Base-by-base conservation (phyloP, 2,797 vertebrate genomes). In the Pseudomugil tenellus region DNA sequence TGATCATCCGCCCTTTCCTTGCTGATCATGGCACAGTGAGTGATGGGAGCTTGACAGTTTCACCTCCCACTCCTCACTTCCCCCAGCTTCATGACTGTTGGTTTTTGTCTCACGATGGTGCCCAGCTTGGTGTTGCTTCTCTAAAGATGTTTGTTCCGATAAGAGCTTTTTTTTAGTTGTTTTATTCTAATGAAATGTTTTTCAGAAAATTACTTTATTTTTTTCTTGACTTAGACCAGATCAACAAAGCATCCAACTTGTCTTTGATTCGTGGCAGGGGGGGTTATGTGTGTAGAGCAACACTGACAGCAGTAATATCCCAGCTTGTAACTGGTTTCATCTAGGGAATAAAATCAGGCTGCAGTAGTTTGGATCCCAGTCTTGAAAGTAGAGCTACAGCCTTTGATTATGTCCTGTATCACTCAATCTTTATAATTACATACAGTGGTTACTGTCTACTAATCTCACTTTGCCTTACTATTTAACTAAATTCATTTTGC, bases 1-100 rank as follows among this genome's bases (percentile, higher is more conserved):
- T 58, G 28, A 68, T 77, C 57, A 69, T 48, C 64, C 48, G n/a
- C 43, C 39, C n/a, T 80, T 80, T 82, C 78, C 52, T 63, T 59
- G 34, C 32, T 65, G 35, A 43, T 63, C 17, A 35, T 26, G 67
- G 37, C 67, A 49, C 54, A 66, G 25, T 28, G 25, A 53, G 35
- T 13, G 37, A 70, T 43, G 28, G 63, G n/a, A 31, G 31, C 53
- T 29, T 39, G 48, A 63, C 59, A 51, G 14, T 58, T 58, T 70
- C 54, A 52, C 25, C 49, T 7, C 25, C 51, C 51, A 28, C 51
- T 56, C 23, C 59, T 28, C 14, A 41, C 46, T 55, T 48, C 43
- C 58, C 46, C 19, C 35, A 14, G 51, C 56, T 39, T 35, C 53
- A 63, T 21, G 29, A 64, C 19, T 60, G 62, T 57, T 21, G 7